Evolutionary conservation across 2,113 vertebrate species (phyloP), one percentile per base, ranked within the genome.

Genomic region (Meles meles): DNA sequence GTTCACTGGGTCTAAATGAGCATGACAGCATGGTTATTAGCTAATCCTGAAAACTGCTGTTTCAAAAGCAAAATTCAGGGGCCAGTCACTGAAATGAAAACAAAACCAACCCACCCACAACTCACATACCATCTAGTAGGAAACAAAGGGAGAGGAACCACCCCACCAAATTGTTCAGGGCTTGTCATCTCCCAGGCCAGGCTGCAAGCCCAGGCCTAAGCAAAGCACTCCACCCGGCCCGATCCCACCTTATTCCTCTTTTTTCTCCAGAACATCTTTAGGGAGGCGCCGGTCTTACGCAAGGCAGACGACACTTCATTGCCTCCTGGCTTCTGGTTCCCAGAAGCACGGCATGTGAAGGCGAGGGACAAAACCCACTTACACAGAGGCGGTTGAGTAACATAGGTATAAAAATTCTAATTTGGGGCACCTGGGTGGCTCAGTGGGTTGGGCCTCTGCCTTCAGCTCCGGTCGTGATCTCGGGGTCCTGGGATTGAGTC

Each of bases 201-300:
- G 3, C 5, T 44, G 95, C 98, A 20, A 97, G 98, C 86, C 97
- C 0, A 0, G 94, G 90, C 98, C 96, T 98, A 98, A 96, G 96
- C 79, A 93, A 98, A 96, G 96, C 79, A 93, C 72, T 88, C 97
- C 80, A 91, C 79, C 86, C 97, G 63, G 29, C 95, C 94, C 57
- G 7, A 1, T 88, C 76, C 93, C 90, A 34, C 91, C 88, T 87
- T n/a, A 42, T 61, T 93, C 88, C 69, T 89, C 90, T 97, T 88
- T 88, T 95, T 95, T 95, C 93, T 97, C 9, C 94, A 97, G 97
- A 90, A 98, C 82, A 74, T 97, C 97, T 94, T 55, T 29, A 96
- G 97, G 98, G 98, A 98, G 96, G 96, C 97, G 97, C 93, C 85
- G 82, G 9, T 81, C 88, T 98, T 96, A 85, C 21, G 80, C 95